phyloP scores from a whole-genome alignment of 2,113 vertebrate genomes.

The Pygathrix nemaeus region DNA sequence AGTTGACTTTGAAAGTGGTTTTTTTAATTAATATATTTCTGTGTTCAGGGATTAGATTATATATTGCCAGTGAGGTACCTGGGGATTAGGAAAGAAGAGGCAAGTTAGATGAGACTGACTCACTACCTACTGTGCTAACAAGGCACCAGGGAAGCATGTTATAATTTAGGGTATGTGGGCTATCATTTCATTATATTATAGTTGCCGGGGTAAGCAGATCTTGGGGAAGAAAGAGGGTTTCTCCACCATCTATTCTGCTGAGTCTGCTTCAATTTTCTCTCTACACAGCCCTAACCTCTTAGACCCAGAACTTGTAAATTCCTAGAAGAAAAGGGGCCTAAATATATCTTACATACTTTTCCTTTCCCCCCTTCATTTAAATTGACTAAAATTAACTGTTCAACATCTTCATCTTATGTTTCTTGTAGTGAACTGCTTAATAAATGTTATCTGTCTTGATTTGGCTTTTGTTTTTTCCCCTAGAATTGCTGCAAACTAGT shows the following conservation, averaged over 20 bases:
- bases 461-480: not conserved
- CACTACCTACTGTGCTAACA: too few species aligned
- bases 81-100: not conserved
- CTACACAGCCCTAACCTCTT: not conserved
- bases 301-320: not conserved
- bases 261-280: not conserved
- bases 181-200: not conserved
- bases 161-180: not conserved
- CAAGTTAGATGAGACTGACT: too few species aligned
- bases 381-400: not conserved
- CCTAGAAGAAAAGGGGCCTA: not conserved
- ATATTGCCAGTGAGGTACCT: not conserved
- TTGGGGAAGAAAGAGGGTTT: not conserved
- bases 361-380: not conserved
- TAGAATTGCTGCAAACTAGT: not conserved
- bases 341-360: not conserved
- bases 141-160: not conserved
- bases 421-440: not conserved
- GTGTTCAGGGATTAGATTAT: constrained; percentile 21
- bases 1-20: constrained; percentile 7
- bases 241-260: not conserved
- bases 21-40: not conserved
- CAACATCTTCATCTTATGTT: not conserved
- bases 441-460: not conserved
- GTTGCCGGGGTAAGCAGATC: not conserved